Evolutionary conservation across 2,888 invertebrate genomes (phyloP).

Genomic region (Leptinotarsa rubiginosa): DNA sequence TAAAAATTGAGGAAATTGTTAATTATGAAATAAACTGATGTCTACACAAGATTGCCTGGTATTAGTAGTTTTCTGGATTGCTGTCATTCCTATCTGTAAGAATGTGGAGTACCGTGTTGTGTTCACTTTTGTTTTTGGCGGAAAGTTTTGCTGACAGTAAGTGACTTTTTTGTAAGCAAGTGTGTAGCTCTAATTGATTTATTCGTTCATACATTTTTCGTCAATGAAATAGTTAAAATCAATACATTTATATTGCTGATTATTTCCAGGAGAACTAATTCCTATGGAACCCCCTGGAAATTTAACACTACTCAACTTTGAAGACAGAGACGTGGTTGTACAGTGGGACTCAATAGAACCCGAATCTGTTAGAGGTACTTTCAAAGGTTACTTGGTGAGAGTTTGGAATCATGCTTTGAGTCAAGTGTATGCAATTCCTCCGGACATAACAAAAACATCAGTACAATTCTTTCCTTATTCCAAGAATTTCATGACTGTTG

Average conservation of each 20-base stretch:
- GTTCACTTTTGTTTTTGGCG: conserved; percentile 22
- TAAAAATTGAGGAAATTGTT: conserved; percentile 52
- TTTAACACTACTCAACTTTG: conserved; percentile 54
- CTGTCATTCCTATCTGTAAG: conserved; percentile 22
- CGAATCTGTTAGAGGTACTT: conserved; percentile 56
- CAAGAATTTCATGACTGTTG: conserved; percentile 59
- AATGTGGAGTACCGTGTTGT: conserved; percentile 39
- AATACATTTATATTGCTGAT: not conserved
- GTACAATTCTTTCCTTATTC: conserved; percentile 60
- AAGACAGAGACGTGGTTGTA: conserved; percentile 54
- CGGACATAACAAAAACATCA: conserved; percentile 53
- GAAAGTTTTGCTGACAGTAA: conserved; percentile 40
- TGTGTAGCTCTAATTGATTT: not conserved
- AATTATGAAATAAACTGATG: conserved; percentile 45
- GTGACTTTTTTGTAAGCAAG: conserved; percentile 19
- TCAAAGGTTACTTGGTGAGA: conserved; percentile 58
- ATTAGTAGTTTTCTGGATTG: conserved; percentile 38
- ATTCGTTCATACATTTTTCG: not conserved
- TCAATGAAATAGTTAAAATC: no score
- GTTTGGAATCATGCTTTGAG: conserved; percentile 58
- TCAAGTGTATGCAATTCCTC: conserved; percentile 58
- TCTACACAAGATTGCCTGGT: conserved; percentile 30
- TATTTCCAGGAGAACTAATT: conserved; percentile 55
- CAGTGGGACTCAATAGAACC: conserved; percentile 56
- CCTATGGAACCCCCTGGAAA: conserved; percentile 57